Percentiles rank a stretch among this genome's conserved stretches.
Conservation (phyloP, 64 coral and sea anemone species). For the Hydrozoanthus tunicans region DNA sequence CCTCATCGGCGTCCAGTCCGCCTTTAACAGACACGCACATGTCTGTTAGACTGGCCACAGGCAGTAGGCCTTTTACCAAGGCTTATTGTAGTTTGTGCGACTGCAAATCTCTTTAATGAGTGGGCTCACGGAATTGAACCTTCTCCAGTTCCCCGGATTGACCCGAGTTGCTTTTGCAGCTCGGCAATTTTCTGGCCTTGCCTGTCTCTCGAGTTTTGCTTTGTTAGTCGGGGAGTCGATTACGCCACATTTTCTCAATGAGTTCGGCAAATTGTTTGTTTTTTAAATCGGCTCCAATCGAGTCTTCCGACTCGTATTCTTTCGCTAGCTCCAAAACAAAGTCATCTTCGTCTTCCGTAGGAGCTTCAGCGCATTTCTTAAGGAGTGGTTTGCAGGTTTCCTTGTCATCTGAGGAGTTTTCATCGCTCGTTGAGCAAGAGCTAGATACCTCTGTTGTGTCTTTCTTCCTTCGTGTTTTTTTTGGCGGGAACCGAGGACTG, state of each 20-base stretch:
- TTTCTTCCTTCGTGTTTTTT: no score
- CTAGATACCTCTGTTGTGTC: no score
- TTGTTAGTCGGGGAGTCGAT: constrained; percentile 18
- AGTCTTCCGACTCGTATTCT: no score
- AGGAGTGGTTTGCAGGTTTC: no score
- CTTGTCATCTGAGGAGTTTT: no score
- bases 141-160: constrained; percentile 55
- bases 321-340: no score
- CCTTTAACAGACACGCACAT: constrained; percentile 22
- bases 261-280: no score
- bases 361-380: no score
- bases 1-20: not conserved
- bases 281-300: no score
- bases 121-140: constrained; percentile 16
- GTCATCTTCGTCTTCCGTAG: no score
- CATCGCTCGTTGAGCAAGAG: no score
- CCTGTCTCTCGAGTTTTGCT: constrained; percentile 51
- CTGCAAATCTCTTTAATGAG: constrained; percentile 24
- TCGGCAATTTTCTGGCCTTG: constrained; percentile 30
- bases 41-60: constrained; percentile 2
- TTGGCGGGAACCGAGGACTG: no score
- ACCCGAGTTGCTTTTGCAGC: constrained; percentile 36
- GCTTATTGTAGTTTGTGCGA: constrained; percentile 43
- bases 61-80: not conserved
- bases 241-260: constrained; percentile 42